These are phyloP conservation scores for Epinotia ramella DNA, from an alignment of 2,888 invertebrate genomes.

Conservation along the genomic window DNA sequence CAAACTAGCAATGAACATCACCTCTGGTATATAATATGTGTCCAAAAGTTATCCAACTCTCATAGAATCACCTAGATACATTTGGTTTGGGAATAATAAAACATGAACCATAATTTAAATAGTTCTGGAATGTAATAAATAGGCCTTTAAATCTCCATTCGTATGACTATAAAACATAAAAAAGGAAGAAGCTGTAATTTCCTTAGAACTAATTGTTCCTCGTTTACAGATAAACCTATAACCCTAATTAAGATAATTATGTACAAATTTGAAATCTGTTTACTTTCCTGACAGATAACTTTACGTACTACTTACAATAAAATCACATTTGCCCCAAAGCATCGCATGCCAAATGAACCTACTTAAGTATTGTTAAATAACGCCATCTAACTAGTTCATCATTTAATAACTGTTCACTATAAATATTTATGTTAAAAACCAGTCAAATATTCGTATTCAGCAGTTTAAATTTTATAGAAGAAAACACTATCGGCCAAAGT, in stretches of 20 bases:
- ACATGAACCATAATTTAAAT: background rate
- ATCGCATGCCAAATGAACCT: conserved; percentile 45
- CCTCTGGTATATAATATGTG: no score
- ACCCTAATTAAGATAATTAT: conserved; percentile 32
- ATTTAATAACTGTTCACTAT: background rate
- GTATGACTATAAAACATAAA: background rate
- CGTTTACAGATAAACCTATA: conserved; percentile 68
- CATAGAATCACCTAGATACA: no score
- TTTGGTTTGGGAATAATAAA: no score
- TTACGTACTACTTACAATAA: conserved; percentile 48
- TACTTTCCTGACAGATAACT: conserved; percentile 47
- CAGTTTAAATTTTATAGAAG: background rate
- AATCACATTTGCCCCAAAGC: conserved; percentile 55
- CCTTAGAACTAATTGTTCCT: conserved; percentile 79
- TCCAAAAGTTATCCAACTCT: no score
- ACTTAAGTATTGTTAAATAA: conserved; percentile 5
- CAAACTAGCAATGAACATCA: no score
- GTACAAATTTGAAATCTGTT: conserved; percentile 23
- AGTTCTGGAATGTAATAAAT: background rate
- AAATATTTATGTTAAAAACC: conserved; percentile 8
- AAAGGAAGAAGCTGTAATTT: conserved; percentile 20
- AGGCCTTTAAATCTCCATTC: background rate
- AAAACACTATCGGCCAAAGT: background rate
- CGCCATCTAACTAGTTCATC: conserved; percentile 26
- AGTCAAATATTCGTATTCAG: conserved; percentile 4